Conservation (phyloP, 92 coral and sea anemone genomes). For the Zoanthus gigantus region DNA sequence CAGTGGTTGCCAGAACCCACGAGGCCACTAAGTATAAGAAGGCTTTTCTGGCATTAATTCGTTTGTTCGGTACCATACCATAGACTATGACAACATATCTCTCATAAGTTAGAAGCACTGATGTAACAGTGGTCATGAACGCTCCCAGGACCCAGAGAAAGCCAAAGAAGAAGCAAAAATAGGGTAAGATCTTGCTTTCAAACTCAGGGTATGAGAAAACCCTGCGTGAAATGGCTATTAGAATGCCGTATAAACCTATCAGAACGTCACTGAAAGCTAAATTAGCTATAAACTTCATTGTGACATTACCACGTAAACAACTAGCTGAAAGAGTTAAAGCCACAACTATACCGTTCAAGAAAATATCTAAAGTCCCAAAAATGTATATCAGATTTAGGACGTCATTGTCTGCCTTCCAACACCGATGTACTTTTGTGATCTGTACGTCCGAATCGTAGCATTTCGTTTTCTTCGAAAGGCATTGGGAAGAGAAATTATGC, state of each 20-base stretch:
- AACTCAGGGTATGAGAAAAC: slow-evolving; percentile 55
- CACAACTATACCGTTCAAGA: slow-evolving; percentile 23
- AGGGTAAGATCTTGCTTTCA: not conserved
- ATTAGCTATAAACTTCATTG: slow-evolving; percentile 31
- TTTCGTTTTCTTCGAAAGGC: not conserved
- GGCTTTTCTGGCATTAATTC: slow-evolving; percentile 51
- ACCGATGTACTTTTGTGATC: slow-evolving; percentile 27
- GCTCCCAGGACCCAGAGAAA: slow-evolving; percentile 75
- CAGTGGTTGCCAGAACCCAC: slow-evolving; percentile 61
- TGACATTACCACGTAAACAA: slow-evolving; percentile 26
- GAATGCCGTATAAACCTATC: slow-evolving; percentile 27
- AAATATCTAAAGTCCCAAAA: slow-evolving; percentile 20
- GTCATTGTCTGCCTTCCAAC: slow-evolving; percentile 41
- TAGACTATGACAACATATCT: slow-evolving; percentile 75
- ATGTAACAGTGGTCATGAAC: slow-evolving; percentile 60
- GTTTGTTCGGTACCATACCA: slow-evolving; percentile 69
- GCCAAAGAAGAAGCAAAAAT: slow-evolving; percentile 67
- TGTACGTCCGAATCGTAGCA: slow-evolving; percentile 28
- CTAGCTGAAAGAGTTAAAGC: slow-evolving; percentile 3
- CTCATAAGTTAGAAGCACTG: slow-evolving; percentile 70
- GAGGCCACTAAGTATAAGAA: slow-evolving; percentile 41
- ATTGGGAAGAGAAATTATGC: slow-evolving; percentile 15
- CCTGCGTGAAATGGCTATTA: slow-evolving; percentile 27
- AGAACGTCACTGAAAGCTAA: slow-evolving; percentile 25
- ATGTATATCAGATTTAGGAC: slow-evolving; percentile 23